Percentiles rank a stretch among this genome's conserved stretches.
Conservation (phyloP, 2,888 invertebrate genomes). For the Odontothrips loti region DNA sequence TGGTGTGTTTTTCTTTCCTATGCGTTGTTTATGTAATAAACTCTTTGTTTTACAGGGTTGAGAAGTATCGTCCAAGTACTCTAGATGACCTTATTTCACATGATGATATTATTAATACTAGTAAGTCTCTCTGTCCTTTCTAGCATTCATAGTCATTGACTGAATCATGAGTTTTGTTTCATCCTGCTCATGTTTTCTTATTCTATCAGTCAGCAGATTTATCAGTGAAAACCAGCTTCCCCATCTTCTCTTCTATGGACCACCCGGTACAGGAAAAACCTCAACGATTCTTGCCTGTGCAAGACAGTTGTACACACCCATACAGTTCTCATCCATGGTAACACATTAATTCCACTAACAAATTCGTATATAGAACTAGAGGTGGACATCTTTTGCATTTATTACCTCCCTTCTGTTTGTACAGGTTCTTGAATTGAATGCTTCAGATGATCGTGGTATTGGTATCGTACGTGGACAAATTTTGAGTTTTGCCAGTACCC, state of each 20-base stretch:
- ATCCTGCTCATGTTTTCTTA: not conserved
- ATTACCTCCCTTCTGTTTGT: conserved; percentile 36
- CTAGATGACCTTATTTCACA: conserved; percentile 94
- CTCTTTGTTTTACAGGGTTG: conserved; percentile 67
- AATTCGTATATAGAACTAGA: not conserved
- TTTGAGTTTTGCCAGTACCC: conserved; percentile 92
- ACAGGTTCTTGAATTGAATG: conserved; percentile 87
- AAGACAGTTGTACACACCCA: conserved; percentile 79
- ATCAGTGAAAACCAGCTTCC: conserved; percentile 89
- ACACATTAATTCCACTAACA: conserved; percentile 34
- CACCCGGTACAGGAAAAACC: conserved; percentile 97
- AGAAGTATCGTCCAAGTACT: conserved; percentile 92
- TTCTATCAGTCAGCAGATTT: conserved; percentile 68
- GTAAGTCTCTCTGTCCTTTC: conserved; percentile 57
- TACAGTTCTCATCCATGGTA: conserved; percentile 92
- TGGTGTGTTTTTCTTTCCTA: not conserved
- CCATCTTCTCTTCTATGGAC: conserved; percentile 95
- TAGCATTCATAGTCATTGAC: not conserved
- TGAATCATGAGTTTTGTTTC: no score
- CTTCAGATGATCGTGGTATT: conserved; percentile 97
- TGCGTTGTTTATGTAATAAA: conserved; percentile 29
- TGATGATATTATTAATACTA: conserved; percentile 92
- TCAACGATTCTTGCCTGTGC: conserved; percentile 97
- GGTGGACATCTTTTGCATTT: not conserved
- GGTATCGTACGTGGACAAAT: conserved; percentile 91